Evolutionary conservation across 2,888 invertebrate species (phyloP).

Genomic region (Deilephila porcellus): DNA sequence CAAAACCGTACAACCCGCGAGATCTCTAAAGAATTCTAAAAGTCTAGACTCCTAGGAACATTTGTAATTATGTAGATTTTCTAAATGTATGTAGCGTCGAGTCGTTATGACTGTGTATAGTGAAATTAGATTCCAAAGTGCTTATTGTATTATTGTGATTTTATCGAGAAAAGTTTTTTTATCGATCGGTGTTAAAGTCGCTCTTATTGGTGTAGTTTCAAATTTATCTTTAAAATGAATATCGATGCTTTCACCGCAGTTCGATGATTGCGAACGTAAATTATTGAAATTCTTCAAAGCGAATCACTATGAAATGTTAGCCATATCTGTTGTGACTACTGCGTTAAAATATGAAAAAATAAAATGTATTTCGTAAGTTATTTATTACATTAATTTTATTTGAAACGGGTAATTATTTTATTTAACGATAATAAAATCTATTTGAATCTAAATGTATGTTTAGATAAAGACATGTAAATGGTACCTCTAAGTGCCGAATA

Average conservation of each 20-base stretch:
- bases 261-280: constrained; percentile 18
- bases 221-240: constrained; percentile 20
- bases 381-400: constrained; percentile 36
- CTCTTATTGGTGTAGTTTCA: constrained; percentile 56
- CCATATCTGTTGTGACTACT: constrained; percentile 26
- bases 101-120: constrained; percentile 63
- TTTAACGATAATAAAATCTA: constrained; percentile 50
- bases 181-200: constrained; percentile 66
- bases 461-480: constrained; percentile 68
- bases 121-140: constrained; percentile 78
- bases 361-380: constrained; percentile 39
- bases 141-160: constrained; percentile 73
- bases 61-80: constrained; percentile 84
- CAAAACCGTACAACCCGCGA: constrained; percentile 62
- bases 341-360: constrained; percentile 5
- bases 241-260: constrained; percentile 11
- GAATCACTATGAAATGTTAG: constrained; percentile 25
- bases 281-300: constrained; percentile 26
- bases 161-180: constrained; percentile 55
- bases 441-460: constrained; percentile 67
- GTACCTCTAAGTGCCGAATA: constrained; percentile 62
- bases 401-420: constrained; percentile 55
- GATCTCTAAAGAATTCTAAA: constrained; percentile 80
- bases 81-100: constrained; percentile 79
- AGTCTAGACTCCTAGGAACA: constrained; percentile 78